Evolutionary conservation across 1,140 invertebrate species (phyloP), one percentile per base, ranked within the genome.

Genomic region (Coelopa frigida): DNA sequence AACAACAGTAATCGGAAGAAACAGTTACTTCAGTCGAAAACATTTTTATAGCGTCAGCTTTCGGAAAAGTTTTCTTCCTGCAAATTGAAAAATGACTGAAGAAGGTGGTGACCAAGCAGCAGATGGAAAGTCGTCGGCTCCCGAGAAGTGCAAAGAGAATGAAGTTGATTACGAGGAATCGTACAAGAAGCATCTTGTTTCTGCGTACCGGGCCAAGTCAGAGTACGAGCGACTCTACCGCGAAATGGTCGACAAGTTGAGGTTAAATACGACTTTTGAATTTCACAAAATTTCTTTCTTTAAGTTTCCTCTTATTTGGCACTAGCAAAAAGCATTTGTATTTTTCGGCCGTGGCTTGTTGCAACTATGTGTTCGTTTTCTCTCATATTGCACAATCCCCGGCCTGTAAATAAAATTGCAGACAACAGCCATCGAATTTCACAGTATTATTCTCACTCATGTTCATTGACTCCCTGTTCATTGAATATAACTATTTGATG

Each of bases 361-460:
- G 48, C 37, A 50, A 50, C 29, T 35, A 24, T 31, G 42, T 45
- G 33, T 49, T 20, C 4, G 18, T 40, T 20, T 29, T 22, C 2
- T 18, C 26, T 39, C 48, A 35, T 50, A 50, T 50, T 50, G 48
- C 48, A 50, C 48, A 50, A 45, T 50, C 43, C 48, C 48, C 48
- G 48, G 48, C 48, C 48, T 50, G 48, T 45, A 50, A 45, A 50
- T 41, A 32, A 20, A n/a, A 29, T 17, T 32, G 7, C 18, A 33
- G 17, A 33, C 31, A 33, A 33, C 31, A 14, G 31, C 17, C n/a
- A 33, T 14, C 17, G 31, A 33, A 3, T 17, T 33, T 3, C 17
- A 4, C 4, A 14, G 17, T 33, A 14, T 4, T 33, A 33, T 14
- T 17, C 17, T n/a, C 4, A 33, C 31, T 17, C 31, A n/a, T 31